Base-by-base conservation (phyloP, 2,888 invertebrate species). In the Malacosoma neustria region DNA sequence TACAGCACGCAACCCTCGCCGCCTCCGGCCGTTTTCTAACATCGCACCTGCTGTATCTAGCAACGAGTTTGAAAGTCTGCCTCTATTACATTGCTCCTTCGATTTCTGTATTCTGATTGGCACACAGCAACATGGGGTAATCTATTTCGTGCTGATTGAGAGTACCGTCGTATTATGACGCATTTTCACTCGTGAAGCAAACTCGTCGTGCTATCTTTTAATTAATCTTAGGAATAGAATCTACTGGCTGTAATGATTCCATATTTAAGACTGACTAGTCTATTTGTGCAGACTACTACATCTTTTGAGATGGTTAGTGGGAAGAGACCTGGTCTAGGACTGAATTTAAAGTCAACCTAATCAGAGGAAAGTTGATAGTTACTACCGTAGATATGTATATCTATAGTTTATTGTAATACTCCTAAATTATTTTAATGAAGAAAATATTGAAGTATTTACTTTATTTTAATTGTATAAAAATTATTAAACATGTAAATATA, bases 181-280 rank as follows among this genome's bases (percentile, higher is more conserved):
- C 63, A 68, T 75, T 81, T 80, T 80, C 75, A 74, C 75, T 79
- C 66, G 55, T 45, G 53, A 52, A 60, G 54, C 57, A 45, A 54
- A 56, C 57, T 51, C 61, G 57, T 60, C 50, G 53, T 55, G 61
- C 54, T 82, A 84, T 84, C 82, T 76, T 84, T 81, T 82, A 84
- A 82, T 84, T 84, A 80, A 84, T 82, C 81, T 79, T 40, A 60
- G 69, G 69, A 73, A 72, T 73, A 75, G 72, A 74, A 79, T 80
- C 68, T 73, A 62, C 56, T 59, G 58, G 61, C 64, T 48, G 64
- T 74, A 73, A 72, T 72, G 61, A 70, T 72, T 69, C 61, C 61
- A 64, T 69, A 64, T 60, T 64, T 61, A 64, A 22, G 22, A 9
- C 55, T 58, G 48, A 55, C 51, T 56, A n/a, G 54, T 56, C 51